These are phyloP conservation scores for Cyclina sinensis DNA, from an alignment of 1,140 invertebrate genomes.

Conservation along the genomic window DNA sequence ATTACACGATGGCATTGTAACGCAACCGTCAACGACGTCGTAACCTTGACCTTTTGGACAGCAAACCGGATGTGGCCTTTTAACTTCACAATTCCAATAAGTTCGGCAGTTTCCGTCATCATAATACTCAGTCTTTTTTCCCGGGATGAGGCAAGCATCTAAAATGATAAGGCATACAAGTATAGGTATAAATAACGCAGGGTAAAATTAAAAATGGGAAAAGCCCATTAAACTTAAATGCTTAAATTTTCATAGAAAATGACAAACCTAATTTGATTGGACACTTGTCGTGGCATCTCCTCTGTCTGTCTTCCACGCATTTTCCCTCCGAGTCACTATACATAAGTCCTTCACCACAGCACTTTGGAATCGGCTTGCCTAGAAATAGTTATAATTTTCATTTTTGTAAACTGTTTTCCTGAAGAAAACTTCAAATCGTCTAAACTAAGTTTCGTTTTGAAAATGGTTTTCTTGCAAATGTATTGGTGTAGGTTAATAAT, in stretches of 20 bases:
- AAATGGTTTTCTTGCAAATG: too few relatives aligned
- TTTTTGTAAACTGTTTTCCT: too few relatives aligned
- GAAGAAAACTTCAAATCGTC: too few relatives aligned
- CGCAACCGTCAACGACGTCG: neutral
- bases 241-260: too few relatives aligned
- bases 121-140: neutral
- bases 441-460: too few relatives aligned
- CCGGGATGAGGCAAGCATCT: neutral
- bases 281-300: constrained; percentile 27
- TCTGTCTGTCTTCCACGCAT: neutral
- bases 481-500: too few relatives aligned
- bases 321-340: neutral
- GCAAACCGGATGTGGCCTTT: constrained; percentile 29
- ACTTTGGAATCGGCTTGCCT: constrained; percentile 6
- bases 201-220: too few relatives aligned
- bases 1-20: neutral
- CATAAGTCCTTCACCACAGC: constrained; percentile 1
- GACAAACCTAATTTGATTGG: constrained; percentile 43
- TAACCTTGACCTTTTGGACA: constrained; percentile 57
- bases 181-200: too few relatives aligned
- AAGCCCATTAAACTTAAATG: too few relatives aligned
- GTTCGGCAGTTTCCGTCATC: constrained; percentile 55
- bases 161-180: too few relatives aligned
- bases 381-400: too few relatives aligned
- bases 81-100: constrained; percentile 53